A percentile compares a stretch with the other conserved stretches of the same genome.
Evolutionary conservation across 35 echinoderm and acorn worm genomes (phyloP).

Genomic region (Apostichopus parvimensis): DNA sequence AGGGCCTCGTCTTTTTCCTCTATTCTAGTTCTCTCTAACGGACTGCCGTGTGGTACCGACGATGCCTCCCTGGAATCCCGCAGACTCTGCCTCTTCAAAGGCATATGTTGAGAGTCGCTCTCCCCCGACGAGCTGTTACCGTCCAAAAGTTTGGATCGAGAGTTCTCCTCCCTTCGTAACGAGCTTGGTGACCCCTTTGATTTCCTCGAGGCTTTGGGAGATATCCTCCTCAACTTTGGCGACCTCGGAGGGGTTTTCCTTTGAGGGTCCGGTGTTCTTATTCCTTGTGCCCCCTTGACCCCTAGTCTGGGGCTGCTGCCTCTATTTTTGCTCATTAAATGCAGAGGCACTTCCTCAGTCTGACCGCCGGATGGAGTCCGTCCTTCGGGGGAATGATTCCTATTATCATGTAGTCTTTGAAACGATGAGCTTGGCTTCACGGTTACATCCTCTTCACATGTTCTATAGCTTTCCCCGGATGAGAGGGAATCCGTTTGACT

Average conservation of each 20-base stretch:
- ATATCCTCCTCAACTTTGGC: conserved; percentile 27
- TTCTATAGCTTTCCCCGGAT: conserved; percentile 44
- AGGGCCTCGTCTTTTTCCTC: conserved; percentile 35
- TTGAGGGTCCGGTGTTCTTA: neutral
- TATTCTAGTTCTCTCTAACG: conserved; percentile 22
- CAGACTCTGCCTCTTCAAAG: neutral
- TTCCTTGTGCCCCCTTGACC: neutral
- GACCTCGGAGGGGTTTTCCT: conserved; percentile 25
- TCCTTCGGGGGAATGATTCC: neutral
- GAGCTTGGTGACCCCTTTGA: conserved; percentile 50
- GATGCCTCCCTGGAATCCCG: conserved; percentile 11
- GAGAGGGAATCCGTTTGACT: conserved; percentile 46
- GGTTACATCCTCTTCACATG: conserved; percentile 37
- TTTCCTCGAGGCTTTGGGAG: conserved; percentile 12
- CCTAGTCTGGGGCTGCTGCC: conserved; percentile 34
- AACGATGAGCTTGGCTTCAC: conserved; percentile 52
- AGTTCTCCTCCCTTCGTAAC: conserved; percentile 52
- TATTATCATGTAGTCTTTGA: conserved; percentile 30
- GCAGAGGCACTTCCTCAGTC: conserved; percentile 38
- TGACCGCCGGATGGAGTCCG: neutral
- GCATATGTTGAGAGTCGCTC: conserved; percentile 32
- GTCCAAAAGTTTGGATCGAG: conserved; percentile 40
- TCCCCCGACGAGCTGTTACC: conserved; percentile 37
- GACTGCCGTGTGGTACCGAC: neutral
- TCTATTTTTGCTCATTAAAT: conserved; percentile 30